Conservation (phyloP, 2,113 vertebrate species). For the Tyto alba region DNA sequence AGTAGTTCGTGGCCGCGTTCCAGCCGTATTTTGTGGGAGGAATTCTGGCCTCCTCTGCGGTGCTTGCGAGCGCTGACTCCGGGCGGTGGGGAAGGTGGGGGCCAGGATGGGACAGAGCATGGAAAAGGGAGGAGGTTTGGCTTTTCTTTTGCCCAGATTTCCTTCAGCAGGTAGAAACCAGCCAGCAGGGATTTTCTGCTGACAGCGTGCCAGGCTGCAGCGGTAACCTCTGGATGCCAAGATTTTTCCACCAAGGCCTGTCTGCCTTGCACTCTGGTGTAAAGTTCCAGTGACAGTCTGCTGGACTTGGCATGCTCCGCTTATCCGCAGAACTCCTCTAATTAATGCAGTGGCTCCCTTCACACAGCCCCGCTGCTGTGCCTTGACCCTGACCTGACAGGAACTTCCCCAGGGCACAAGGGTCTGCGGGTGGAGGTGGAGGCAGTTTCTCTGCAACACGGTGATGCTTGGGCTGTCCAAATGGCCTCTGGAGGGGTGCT, state of each 20-base stretch:
- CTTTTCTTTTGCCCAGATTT: background rate
- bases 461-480: background rate
- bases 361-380: background rate
- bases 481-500: background rate
- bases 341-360: background rate
- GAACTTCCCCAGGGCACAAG: background rate
- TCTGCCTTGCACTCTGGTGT: background rate
- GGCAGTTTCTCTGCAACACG: background rate
- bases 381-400: background rate
- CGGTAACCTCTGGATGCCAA: background rate
- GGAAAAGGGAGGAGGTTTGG: conserved; percentile 22
- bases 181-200: conserved; percentile 41
- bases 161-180: conserved; percentile 24
- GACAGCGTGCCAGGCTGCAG: background rate
- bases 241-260: background rate
- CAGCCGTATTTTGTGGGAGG: background rate
- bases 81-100: background rate
- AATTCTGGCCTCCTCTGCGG: background rate
- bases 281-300: background rate
- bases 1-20: background rate
- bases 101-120: background rate
- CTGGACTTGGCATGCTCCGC: background rate
- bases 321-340: background rate
- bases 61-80: background rate
- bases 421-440: background rate